phyloP scores from a whole-genome alignment of 2,113 vertebrate species.

The Chiloscyllium plagiosum region DNA sequence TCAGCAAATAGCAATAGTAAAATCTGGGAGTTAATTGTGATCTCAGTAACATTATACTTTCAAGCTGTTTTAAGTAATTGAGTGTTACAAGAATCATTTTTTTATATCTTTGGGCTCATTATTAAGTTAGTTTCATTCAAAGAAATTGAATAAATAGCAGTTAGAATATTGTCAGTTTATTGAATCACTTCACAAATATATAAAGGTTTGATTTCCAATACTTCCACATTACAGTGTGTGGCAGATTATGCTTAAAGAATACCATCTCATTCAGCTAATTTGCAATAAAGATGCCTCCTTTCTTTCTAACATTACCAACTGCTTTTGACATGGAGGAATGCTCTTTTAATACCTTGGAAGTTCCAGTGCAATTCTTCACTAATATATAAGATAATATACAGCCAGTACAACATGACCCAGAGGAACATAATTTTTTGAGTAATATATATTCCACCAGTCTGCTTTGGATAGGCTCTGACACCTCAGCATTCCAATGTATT shows the following conservation, averaged over 20 bases:
- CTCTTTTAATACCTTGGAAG: slow-evolving; percentile 10
- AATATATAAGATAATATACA: slow-evolving; percentile 21
- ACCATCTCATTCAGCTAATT: background rate
- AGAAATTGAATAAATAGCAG: background rate
- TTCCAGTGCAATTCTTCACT: slow-evolving; percentile 22
- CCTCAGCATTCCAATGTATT: slow-evolving; percentile 2
- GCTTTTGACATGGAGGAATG: background rate
- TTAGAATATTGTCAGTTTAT: background rate
- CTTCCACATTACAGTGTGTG: background rate
- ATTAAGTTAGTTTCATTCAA: background rate
- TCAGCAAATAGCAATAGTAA: slow-evolving; percentile 5
- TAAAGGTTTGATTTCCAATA: slow-evolving; percentile 14
- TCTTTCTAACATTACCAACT: background rate
- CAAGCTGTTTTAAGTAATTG: background rate
- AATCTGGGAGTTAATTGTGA: background rate
- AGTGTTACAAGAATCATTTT: background rate
- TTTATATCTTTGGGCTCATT: background rate
- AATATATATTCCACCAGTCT: background rate
- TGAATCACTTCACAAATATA: background rate
- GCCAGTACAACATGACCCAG: background rate
- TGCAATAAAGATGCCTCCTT: background rate
- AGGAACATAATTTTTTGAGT: slow-evolving; percentile 26
- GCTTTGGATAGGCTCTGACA: slow-evolving; percentile 14
- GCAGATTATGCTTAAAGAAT: slow-evolving; percentile 5
- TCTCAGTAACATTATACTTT: background rate